phyloP scores from a whole-genome alignment of 2,888 invertebrate genomes.

The Thereva unica region DNA sequence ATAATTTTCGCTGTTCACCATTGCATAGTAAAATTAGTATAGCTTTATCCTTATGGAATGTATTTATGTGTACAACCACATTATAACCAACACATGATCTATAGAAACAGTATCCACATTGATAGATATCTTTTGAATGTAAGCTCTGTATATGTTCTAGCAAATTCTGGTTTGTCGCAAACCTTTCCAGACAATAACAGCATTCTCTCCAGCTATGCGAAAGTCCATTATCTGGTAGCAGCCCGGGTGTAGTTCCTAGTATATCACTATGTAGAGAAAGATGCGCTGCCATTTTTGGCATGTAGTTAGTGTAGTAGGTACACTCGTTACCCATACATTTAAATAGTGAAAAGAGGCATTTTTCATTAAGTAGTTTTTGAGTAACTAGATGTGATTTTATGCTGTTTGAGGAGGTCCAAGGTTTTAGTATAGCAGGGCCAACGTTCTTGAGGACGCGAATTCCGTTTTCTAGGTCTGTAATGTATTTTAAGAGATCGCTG shows the following conservation, averaged over 20 bases:
- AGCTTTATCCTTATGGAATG: conserved; percentile 29
- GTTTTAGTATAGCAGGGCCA: conserved; percentile 44
- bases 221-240: conserved; percentile 49
- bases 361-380: conserved; percentile 31
- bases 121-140: conserved; percentile 66
- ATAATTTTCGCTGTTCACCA: conserved; percentile 18
- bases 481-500: not conserved
- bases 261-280: conserved; percentile 50
- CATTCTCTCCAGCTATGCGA: conserved; percentile 61
- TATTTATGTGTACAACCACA: conserved; percentile 37
- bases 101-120: conserved; percentile 72
- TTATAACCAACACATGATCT: conserved; percentile 57
- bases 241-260: conserved; percentile 28
- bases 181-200: conserved; percentile 60
- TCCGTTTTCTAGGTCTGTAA: not conserved
- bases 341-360: conserved; percentile 51
- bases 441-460: not conserved
- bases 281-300: conserved; percentile 56
- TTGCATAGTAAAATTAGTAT: conserved; percentile 17
- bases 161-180: conserved; percentile 52
- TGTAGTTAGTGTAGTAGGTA: conserved; percentile 57
- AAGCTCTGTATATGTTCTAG: conserved; percentile 65
- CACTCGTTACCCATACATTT: conserved; percentile 64
- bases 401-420: conserved; percentile 38
- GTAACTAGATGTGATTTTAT: conserved; percentile 25